These are phyloP conservation scores for rat (Rattus norvegicus) DNA, from an alignment of 2,113 vertebrate genomes.

Conservation along the genomic window DNA sequence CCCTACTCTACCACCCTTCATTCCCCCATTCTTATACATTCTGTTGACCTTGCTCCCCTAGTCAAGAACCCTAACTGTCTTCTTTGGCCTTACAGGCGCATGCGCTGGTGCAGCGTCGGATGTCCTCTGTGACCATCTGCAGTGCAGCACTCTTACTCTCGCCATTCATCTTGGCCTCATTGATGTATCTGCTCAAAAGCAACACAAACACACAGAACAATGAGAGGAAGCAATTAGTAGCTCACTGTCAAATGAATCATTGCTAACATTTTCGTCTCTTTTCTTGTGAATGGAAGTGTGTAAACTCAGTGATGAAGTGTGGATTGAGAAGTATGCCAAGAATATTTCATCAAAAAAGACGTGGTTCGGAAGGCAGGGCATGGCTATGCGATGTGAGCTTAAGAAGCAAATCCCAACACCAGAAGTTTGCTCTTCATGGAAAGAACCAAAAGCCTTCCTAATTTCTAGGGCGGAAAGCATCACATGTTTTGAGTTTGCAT, in stretches of 20 bases:
- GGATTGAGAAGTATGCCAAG: background rate
- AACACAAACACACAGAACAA: background rate
- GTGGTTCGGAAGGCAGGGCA: background rate
- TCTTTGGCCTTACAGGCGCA: background rate
- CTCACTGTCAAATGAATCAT: background rate
- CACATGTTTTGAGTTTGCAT: too few relatives aligned
- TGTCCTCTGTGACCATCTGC: too few relatives aligned
- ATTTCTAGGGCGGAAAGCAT: background rate
- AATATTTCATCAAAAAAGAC: background rate
- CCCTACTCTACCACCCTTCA: fast-evolving
- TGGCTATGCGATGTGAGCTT: too few relatives aligned
- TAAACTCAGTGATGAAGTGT: background rate
- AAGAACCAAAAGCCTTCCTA: background rate
- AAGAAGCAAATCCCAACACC: background rate
- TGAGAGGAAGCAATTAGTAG: too few relatives aligned
- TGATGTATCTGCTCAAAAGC: background rate
- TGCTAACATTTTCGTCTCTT: too few relatives aligned
- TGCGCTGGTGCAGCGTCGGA: background rate
- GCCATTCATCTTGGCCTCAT: too few relatives aligned
- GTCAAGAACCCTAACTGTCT: background rate
- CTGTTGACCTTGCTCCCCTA: background rate
- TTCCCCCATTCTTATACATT: too few relatives aligned
- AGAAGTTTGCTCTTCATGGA: background rate
- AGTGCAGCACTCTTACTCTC: background rate
- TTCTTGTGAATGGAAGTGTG: too few relatives aligned